Evolutionary conservation across 2,797 vertebrate species (phyloP).

Genomic region (Hoplostethus mediterraneus): DNA sequence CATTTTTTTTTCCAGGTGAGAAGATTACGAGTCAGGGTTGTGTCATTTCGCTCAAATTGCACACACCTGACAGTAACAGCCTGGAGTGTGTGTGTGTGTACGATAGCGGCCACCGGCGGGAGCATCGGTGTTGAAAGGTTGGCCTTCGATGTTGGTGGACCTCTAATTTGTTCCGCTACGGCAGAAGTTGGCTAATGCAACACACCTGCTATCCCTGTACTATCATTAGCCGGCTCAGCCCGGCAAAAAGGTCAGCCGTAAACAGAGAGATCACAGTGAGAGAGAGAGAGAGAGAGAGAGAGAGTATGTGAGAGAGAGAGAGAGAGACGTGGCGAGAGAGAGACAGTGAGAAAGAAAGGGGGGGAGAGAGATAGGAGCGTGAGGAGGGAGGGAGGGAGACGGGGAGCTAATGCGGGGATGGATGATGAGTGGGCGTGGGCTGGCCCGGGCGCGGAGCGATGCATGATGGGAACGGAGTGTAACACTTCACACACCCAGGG

Average conservation of each 20-base stretch:
- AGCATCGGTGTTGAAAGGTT: conserved; percentile 66
- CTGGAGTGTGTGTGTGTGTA: conserved; percentile 25
- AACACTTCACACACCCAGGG: conserved; percentile 74
- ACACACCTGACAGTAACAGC: conserved; percentile 74
- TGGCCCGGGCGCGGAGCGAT: conserved; percentile 68
- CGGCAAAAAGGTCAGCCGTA: conserved; percentile 81
- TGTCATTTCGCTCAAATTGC: conserved; percentile 77
- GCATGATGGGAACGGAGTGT: conserved; percentile 78
- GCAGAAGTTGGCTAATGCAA: conserved; percentile 84
- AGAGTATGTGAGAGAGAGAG: conserved; percentile 48
- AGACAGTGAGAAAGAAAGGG: too few relatives aligned
- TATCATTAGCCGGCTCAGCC: conserved; percentile 80
- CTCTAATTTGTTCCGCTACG: conserved; percentile 82
- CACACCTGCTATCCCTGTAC: conserved; percentile 84
- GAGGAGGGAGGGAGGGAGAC: conserved; percentile 49
- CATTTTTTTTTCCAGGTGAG: conserved; percentile 73
- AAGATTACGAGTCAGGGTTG: conserved; percentile 69
- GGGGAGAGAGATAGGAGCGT: conserved; percentile 40
- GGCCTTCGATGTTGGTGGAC: conserved; percentile 71
- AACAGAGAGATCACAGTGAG: conserved; percentile 80
- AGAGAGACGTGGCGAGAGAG: conserved; percentile 42
- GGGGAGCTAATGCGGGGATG: conserved; percentile 72
- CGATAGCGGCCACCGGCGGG: conserved; percentile 56
- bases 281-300: conserved; percentile 70
- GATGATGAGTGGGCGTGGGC: conserved; percentile 82